Evolutionary conservation across 2,888 invertebrate species (phyloP), one percentile per base, ranked within the genome.

Genomic region (Acanthosepion lycidas): DNA sequence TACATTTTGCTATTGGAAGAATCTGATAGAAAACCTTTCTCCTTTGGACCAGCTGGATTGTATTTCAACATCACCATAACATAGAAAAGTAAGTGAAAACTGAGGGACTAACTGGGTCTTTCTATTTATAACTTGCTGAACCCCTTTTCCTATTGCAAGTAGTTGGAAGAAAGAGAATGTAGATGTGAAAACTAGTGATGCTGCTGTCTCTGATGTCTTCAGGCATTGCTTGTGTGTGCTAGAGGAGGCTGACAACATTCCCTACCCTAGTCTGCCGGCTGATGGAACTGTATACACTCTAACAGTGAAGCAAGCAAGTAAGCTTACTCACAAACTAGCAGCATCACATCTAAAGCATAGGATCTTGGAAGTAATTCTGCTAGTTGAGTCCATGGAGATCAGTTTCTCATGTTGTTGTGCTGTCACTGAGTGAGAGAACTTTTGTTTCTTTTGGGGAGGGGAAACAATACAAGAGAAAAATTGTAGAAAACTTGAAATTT

Each of bases 261-360:
- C n/a, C 78, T 78, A 78, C 78, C 78, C n/a, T n/a, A n/a, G n/a
- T 78, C 78, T 78, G 78, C n/a, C 78, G 78, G 78, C 78, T 78
- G 78, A 78, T n/a, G 78, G 78, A 78, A 78, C 78, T n/a, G n/a
- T 78, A 78, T 78, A 78, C n/a, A 78, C 78, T n/a, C 78, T 59
- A 59, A n/a, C 78, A 78, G 9, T n/a, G 12, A n/a, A 78, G n/a
- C 78, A 78, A 20, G n/a, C 78, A 78, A 78, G 78, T n/a, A 78
- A n/a, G n/a, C n/a, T 78, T n/a, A n/a, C 78, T n/a, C 78, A 78
- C 78, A 78, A 78, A n/a, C 78, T 78, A 78, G 78, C 78, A 78
- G 78, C 78, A 78, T 78, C 78, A 78, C 78, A n/a, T n/a, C 12
- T 78, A 78, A n/a, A n/a, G 12, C 78, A 78, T 9, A 78, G 18